Conservation (phyloP, 2,113 vertebrate genomes). For the Meleagris gallopavo region DNA sequence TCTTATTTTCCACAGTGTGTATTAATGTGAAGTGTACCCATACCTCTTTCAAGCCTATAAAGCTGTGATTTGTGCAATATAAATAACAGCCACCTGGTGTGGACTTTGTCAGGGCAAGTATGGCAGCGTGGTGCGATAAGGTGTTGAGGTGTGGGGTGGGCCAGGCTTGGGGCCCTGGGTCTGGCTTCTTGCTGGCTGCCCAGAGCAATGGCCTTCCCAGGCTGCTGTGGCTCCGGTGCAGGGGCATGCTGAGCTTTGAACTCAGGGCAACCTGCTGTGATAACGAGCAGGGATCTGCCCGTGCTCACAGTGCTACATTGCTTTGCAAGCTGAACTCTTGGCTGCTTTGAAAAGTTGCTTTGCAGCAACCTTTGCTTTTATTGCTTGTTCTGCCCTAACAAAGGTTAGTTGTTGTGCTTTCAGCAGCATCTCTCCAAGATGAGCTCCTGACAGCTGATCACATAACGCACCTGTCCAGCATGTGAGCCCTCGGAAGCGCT, state of each 20-base stretch:
- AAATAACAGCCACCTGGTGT: neutral
- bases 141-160: no score
- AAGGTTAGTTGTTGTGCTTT: neutral
- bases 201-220: neutral
- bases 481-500: neutral
- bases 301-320: accelerated
- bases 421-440: neutral
- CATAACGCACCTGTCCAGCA: neutral
- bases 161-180: neutral
- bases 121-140: neutral
- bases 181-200: neutral
- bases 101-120: neutral
- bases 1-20: neutral
- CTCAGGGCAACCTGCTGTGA: neutral
- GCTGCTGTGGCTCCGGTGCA: no score
- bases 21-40: neutral
- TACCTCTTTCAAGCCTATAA: neutral
- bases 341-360: neutral
- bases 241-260: neutral
- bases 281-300: neutral
- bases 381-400: neutral
- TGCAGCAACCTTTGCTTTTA: neutral
- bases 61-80: neutral
- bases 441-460: neutral
- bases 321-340: neutral